These are phyloP conservation scores for Sceloporus undulatus DNA, from an alignment of 2,113 vertebrate species.

Conservation along the genomic window DNA sequence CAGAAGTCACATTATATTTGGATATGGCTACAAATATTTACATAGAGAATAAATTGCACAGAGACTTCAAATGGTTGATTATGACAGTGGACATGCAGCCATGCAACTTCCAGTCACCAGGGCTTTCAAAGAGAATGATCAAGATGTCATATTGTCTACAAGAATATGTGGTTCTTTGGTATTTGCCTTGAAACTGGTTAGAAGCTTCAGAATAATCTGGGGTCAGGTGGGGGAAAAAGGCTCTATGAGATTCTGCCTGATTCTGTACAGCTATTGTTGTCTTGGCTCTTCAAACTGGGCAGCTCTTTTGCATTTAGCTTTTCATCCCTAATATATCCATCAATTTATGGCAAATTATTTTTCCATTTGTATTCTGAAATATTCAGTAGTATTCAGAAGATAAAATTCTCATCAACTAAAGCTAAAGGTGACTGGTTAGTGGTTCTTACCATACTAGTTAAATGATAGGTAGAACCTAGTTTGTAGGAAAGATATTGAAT, in stretches of 20 bases:
- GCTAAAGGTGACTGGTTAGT: neutral
- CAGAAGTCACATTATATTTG: neutral
- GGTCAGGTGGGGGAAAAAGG: neutral
- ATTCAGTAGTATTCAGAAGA: neutral
- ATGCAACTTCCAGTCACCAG: no score
- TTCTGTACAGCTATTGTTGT: neutral
- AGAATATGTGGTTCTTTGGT: neutral
- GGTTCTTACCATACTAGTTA: no score
- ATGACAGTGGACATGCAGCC: no score
- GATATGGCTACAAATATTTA: no score
- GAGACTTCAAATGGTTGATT: no score
- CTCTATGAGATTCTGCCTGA: neutral
- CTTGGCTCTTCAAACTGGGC: no score
- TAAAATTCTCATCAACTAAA: neutral
- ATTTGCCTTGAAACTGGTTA: no score
- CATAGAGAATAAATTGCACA: no score
- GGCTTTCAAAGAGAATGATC: neutral
- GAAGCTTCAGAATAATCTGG: neutral
- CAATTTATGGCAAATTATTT: neutral
- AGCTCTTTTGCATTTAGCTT: neutral
- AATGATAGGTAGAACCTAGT: neutral
- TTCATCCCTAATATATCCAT: neutral
- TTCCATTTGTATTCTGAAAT: neutral
- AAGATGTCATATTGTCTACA: neutral
- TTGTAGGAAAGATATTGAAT: neutral